Evolutionary conservation across 1,140 invertebrate genomes (phyloP).

Genomic region (Amyelois transitella): DNA sequence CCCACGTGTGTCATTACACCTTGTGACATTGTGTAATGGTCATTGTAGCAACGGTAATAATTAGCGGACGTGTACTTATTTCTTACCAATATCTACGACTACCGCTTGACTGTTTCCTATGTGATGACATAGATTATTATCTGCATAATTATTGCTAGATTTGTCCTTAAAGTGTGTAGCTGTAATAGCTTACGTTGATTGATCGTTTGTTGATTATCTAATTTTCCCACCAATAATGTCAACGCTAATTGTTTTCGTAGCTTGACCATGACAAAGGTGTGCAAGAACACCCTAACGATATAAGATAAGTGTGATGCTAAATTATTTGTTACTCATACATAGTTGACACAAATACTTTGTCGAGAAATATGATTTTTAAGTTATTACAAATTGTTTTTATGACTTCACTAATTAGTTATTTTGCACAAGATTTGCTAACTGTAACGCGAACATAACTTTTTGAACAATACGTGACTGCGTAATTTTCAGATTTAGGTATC

Average conservation of each 20-base stretch:
- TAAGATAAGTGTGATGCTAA: too few relatives aligned
- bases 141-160: neutral
- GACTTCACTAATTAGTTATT: neutral
- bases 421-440: neutral
- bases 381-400: too few relatives aligned
- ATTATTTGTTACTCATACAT: too few relatives aligned
- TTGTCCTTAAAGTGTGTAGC: neutral
- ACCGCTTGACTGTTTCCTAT: neutral
- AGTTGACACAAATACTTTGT: too few relatives aligned
- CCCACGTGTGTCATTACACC: constrained; percentile 10
- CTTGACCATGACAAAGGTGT: neutral
- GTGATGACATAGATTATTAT: neutral
- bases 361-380: too few relatives aligned
- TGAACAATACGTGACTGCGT: neutral
- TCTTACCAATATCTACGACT: constrained; percentile 2
- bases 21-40: constrained; percentile 13
- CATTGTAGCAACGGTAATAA: constrained; percentile 2
- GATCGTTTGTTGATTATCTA: neutral
- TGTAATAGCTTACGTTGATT: neutral
- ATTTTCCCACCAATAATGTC: neutral
- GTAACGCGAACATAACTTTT: neutral
- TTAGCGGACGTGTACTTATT: neutral
- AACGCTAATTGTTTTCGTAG: neutral
- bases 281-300: too few relatives aligned
- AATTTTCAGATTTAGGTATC: too few relatives aligned